These are phyloP conservation scores for Microctonus brassicae DNA, from an alignment of 2,888 invertebrate genomes.

Conservation along the genomic window DNA sequence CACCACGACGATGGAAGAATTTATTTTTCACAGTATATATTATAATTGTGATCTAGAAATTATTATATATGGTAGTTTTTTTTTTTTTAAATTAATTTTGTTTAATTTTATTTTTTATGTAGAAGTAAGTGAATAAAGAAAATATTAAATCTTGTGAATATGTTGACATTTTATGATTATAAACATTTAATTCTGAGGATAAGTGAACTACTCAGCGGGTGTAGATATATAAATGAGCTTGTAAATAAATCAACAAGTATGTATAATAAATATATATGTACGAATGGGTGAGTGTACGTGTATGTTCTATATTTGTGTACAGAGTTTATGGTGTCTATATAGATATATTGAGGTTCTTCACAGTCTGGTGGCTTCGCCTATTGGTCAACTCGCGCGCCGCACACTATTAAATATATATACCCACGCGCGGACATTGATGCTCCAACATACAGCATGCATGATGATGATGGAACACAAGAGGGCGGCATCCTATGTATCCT, in stretches of 20 bases:
- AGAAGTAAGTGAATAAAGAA: no score
- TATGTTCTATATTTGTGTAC: neutral
- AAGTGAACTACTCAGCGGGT: conserved; percentile 39
- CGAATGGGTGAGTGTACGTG: conserved; percentile 29
- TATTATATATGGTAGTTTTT: no score
- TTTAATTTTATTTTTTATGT: no score
- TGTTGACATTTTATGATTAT: no score
- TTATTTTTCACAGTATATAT: no score
- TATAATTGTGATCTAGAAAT: no score
- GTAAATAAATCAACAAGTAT: conserved; percentile 57
- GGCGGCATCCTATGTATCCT: neutral
- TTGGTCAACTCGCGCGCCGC: conserved; percentile 32
- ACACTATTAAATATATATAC: conserved; percentile 27
- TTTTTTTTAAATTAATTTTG: no score
- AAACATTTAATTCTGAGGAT: conserved; percentile 16
- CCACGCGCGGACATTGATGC: conserved; percentile 9
- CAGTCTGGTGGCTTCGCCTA: conserved; percentile 44
- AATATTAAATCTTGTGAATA: no score
- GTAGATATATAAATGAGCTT: conserved; percentile 36
- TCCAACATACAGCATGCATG: neutral
- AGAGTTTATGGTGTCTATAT: neutral
- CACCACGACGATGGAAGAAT: no score
- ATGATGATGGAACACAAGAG: neutral
- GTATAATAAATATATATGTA: neutral
- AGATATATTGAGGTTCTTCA: conserved; percentile 33